These are phyloP conservation scores for Gymnocephalus cernua DNA, from an alignment of 2,113 vertebrate genomes.

Conservation along the genomic window DNA sequence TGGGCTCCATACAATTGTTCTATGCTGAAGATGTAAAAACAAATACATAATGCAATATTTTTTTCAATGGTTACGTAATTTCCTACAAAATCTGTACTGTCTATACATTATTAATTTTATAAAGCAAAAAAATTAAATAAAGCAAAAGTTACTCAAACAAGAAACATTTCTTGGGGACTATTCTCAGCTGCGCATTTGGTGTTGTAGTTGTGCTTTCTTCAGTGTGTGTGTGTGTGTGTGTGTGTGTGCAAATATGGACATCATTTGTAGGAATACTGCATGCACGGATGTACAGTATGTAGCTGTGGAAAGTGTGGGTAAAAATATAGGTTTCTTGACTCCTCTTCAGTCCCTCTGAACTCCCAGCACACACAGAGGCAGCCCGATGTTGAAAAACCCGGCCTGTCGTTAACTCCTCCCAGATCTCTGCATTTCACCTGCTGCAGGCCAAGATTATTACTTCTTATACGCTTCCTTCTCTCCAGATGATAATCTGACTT, in stretches of 20 bases:
- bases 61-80: background rate
- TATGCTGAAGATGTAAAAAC: too few species aligned
- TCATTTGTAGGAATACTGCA: background rate
- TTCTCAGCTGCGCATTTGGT: background rate
- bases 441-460: conserved; percentile 48
- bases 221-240: too few species aligned
- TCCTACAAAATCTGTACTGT: background rate
- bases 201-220: background rate
- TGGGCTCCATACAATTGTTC: too few species aligned
- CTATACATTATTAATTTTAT: background rate
- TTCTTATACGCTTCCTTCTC: conserved; percentile 49
- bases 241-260: too few species aligned
- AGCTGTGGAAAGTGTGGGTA: background rate
- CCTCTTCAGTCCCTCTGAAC: background rate
- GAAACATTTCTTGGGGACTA: background rate
- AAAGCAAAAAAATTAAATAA: too few species aligned
- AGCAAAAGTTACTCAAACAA: background rate
- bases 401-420: conserved; percentile 12
- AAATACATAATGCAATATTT: too few species aligned
- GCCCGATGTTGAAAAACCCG: conserved; percentile 48
- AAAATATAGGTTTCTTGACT: background rate
- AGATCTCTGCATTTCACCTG: conserved; percentile 52
- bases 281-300: background rate
- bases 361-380: conserved; percentile 9
- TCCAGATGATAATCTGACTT: conserved; percentile 66